These are phyloP conservation scores for Urocynchramus pylzowi DNA, from an alignment of 2,113 vertebrate species.

Conservation along the genomic window DNA sequence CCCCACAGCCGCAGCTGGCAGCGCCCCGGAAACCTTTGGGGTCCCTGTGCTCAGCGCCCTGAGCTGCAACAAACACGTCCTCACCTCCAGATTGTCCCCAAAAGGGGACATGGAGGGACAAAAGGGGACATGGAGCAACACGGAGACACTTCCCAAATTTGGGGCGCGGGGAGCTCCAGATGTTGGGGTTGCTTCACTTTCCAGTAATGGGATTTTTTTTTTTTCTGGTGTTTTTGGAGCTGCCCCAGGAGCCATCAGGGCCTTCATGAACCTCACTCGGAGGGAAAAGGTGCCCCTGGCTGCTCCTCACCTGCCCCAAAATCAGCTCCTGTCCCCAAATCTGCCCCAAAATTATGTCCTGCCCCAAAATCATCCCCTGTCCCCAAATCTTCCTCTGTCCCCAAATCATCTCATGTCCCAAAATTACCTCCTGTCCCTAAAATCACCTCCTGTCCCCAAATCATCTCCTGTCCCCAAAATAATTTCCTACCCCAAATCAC, in stretches of 20 bases:
- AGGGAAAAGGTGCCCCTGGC: not conserved
- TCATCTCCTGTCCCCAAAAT: not conserved
- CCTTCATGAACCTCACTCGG: accelerated
- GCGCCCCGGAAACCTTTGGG: not conserved
- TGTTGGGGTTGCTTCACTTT: not conserved
- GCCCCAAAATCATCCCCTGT: too few species aligned
- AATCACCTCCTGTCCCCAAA: not conserved
- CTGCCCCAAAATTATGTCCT: not conserved
- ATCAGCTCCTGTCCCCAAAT: not conserved
- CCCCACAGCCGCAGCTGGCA: accelerated
- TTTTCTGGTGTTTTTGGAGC: not conserved
- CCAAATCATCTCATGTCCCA: not conserved
- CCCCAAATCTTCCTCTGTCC: not conserved
- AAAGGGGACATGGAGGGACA: not conserved
- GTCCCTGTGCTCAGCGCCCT: not conserved
- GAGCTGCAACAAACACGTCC: not conserved
- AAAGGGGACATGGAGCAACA: not conserved
- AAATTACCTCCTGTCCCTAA: not conserved
- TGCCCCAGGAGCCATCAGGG: not conserved
- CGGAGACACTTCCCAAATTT: not conserved
- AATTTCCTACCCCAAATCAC: too few species aligned
- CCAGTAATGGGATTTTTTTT: not conserved
- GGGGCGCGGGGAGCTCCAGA: not conserved
- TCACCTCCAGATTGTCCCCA: accelerated
- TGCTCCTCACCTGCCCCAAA: not conserved